phyloP scores from a whole-genome alignment of 64 coral and sea anemone genomes.

The Montipora foliosa region DNA sequence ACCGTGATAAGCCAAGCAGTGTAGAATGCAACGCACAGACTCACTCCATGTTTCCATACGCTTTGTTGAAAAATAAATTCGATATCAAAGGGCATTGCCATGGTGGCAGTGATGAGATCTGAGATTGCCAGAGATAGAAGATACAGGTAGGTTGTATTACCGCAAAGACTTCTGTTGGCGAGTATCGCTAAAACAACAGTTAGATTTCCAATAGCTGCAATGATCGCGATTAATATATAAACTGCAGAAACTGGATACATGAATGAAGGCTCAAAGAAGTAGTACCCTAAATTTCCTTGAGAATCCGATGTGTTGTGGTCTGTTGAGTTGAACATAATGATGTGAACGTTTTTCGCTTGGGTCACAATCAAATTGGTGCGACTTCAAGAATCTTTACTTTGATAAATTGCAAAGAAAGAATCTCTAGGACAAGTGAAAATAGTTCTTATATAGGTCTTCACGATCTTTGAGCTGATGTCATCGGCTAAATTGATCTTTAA shows the following conservation, averaged over 20 bases:
- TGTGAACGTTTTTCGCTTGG: neutral
- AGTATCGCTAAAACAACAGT: slow-evolving; percentile 36
- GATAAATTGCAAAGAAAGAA: neutral
- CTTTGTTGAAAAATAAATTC: slow-evolving; percentile 36
- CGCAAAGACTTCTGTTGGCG: slow-evolving; percentile 9
- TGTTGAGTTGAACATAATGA: neutral
- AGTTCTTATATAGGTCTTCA: no score
- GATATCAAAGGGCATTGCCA: slow-evolving; percentile 24
- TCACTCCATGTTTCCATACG: slow-evolving; percentile 30
- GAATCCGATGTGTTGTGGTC: neutral
- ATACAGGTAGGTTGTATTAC: slow-evolving; percentile 22
- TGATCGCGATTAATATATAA: slow-evolving; percentile 5
- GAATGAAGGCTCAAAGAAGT: neutral
- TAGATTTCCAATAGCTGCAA: slow-evolving; percentile 41
- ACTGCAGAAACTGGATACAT: neutral
- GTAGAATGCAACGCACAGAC: slow-evolving; percentile 12
- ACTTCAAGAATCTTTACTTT: no score
- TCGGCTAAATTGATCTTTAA: no score
- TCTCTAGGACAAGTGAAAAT: no score
- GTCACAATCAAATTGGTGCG: neutral
- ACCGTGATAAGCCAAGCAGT: slow-evolving; percentile 6
- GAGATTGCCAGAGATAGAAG: slow-evolving; percentile 53
- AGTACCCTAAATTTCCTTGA: neutral
- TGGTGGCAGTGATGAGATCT: slow-evolving; percentile 13
- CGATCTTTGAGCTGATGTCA: no score